Evolutionary conservation across 2,888 invertebrate genomes (phyloP), one percentile per base, ranked within the genome.

Genomic region (Drosophila peninsularis): DNA sequence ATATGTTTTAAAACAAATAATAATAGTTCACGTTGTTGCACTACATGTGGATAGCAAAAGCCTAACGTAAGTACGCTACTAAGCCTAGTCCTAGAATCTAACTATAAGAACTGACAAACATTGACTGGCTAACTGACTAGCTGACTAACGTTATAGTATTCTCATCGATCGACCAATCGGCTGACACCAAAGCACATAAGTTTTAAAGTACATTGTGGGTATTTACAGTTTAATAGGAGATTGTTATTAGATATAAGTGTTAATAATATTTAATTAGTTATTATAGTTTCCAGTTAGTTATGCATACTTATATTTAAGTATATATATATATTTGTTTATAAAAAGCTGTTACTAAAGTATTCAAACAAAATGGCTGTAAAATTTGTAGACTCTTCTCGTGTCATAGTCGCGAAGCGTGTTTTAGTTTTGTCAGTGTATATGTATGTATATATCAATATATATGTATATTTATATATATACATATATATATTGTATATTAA

Each of bases 401-500:
- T 56, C 55, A 14, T 74, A 73, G 62, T 73, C 63, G 75, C 88
- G 71, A 83, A 84, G 83, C 83, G 63, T 82, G 76, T 71, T 74
- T 78, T 64, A 71, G 79, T 72, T 69, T 75, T 83, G 55, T 75
- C 60, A 72, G 73, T 77, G 73, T 75, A 78, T 74, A 76, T 75
- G 62, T 64, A 55, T 71, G 34, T 64, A 62, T 60, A 65, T 75
- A 55, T 58, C 17, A 61, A 42, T 63, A 54, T 55, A 60, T 70
- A 41, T 61, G 44, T 27, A 52, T 49, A 36, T 68, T 57, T 61
- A 52, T 80, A 63, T 57, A 52, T 42, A 49, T 80, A 57, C 37
- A 19, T 19, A 50, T 52, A 24, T 61, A 34, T 52, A n/a, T 73
- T 90, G 82, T 89, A 90, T 88, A 80, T 88, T 89, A 85, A 89